Conservation (phyloP, 2,888 invertebrate species). For the Conistra vaccinii region DNA sequence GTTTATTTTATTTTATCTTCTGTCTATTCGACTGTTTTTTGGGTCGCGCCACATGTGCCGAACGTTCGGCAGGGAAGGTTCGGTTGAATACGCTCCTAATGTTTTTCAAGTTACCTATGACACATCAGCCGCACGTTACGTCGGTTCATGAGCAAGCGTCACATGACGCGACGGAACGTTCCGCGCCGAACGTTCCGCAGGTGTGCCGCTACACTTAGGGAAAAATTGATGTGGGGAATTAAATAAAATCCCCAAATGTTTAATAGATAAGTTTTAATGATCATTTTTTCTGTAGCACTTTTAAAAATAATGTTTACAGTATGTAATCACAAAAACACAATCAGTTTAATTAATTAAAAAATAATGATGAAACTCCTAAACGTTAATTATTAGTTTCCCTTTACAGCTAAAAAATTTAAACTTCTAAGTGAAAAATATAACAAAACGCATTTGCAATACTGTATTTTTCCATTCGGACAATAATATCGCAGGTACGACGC, state of each 20-base stretch:
- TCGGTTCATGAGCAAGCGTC: no score
- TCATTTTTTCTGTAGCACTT: conserved; percentile 88
- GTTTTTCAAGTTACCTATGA: no score
- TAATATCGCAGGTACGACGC: conserved; percentile 77
- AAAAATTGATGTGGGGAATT: background rate
- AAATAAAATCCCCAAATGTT: conserved; percentile 74
- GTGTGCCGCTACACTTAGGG: no score
- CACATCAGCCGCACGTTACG: no score
- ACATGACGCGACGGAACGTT: no score
- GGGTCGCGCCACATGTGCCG: no score
- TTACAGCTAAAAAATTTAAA: conserved; percentile 83
- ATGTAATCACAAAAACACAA: conserved; percentile 83
- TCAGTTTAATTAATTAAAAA: conserved; percentile 77
- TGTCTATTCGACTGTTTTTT: background rate
- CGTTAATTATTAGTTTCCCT: conserved; percentile 77
- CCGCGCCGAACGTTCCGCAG: no score
- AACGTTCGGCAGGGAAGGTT: no score
- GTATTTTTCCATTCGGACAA: conserved; percentile 72
- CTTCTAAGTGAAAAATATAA: conserved; percentile 83
- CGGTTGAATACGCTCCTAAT: no score
- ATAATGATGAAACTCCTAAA: conserved; percentile 81
- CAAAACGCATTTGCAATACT: conserved; percentile 82
- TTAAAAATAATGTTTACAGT: conserved; percentile 86
- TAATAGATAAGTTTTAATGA: conserved; percentile 90
- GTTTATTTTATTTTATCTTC: background rate